These are phyloP conservation scores for Sus scrofa DNA, from an alignment of 2,113 vertebrate genomes.

Conservation along the genomic window T2T-Sscrofa CM000812.6:269433001-269433500, in stretches of 20 bases:
- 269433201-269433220: constrained; percentile 43
- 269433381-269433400: constrained; percentile 83
- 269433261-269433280: constrained; percentile 58
- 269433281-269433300: constrained; percentile 62
- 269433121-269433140: not conserved
- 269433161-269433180: not conserved
- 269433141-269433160: not conserved
- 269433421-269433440: constrained; percentile 90
- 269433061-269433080: not conserved
- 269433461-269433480: constrained; percentile 91
- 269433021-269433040: constrained; percentile 25
- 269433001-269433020: not conserved
- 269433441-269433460: constrained; percentile 87
- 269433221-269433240: constrained; percentile 68
- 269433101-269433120: not conserved
- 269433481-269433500: constrained; percentile 88
- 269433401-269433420: constrained; percentile 86
- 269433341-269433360: constrained; percentile 61
- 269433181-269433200: constrained; percentile 73
- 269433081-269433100: not conserved
- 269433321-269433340: constrained; percentile 65
- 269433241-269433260: constrained; percentile 76
- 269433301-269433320: constrained; percentile 65
- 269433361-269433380: constrained; percentile 81
- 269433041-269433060: constrained; percentile 44